Evolutionary conservation across 1,140 invertebrate genomes (phyloP), one percentile per base, ranked within the genome.

Genomic region (Dreissena polymorpha): DNA sequence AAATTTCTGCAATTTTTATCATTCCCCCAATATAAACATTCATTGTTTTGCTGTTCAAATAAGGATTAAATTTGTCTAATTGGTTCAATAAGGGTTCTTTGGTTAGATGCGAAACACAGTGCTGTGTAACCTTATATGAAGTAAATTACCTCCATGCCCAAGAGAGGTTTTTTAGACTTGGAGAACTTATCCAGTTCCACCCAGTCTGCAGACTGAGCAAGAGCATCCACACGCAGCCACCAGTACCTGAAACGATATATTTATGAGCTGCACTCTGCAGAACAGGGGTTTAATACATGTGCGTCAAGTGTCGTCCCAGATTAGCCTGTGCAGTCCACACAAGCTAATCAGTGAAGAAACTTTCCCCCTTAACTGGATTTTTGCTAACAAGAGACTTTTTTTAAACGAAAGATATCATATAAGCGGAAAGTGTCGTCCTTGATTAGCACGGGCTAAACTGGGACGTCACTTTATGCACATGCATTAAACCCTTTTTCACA

Each of bases 161-260:
- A 96, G 0, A 97, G 97, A 12, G 97, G 97, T 92, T 98, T 99
- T 93, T 98, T 99, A 3, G 94, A 94, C 91, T 97, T 98, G 0
- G 97, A 96, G 90, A 99, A 96, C 89, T 95, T 96, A 68, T 99
- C 98, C 65, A 99, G 92, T 89, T 99, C 98, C 0, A 89, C 89
- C 97, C 98, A 99, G 23, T 97, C 95, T 3, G 94, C 93, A 55
- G 94, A 93, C 87, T 97, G 95, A 0, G 96, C 96, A 25, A 99
- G 92, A 64, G 95, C 95, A 71, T 95, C 93, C 69, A 99, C 96
- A 82, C 96, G 95, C 39, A 99, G 91, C 96, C 97, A 98, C 96
- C 97, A 99, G 93, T 95, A 99, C 87, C 92, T 93, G 96, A 96
- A 85, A 70, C 39, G 39, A 39, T 5, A 8, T 5, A n/a, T n/a